These are phyloP conservation scores for Chymomyza amoena DNA, from an alignment of 2,888 invertebrate genomes.

Conservation along the genomic window DNA sequence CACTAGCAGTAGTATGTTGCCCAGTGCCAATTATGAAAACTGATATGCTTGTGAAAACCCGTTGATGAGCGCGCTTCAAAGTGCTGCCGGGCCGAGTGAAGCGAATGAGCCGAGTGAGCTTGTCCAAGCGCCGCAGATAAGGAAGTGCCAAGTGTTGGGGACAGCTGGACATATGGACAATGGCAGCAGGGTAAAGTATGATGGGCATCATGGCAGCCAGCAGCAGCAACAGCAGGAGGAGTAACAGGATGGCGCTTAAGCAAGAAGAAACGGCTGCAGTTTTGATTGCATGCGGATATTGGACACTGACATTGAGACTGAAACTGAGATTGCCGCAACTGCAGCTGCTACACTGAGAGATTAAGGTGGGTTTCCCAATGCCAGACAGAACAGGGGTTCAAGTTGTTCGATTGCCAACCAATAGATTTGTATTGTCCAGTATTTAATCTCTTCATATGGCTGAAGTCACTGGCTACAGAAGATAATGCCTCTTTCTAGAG, in stretches of 20 bases:
- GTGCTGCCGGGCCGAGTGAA: conserved; percentile 21
- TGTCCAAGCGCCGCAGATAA: conserved; percentile 31
- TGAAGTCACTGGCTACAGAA: too few relatives aligned
- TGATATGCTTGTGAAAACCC: conserved; percentile 71
- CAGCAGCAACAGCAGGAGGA: background rate
- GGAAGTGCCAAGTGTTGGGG: conserved; percentile 23
- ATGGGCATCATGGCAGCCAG: background rate
- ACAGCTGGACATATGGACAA: conserved; percentile 15
- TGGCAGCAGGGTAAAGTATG: background rate
- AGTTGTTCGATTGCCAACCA: too few relatives aligned
- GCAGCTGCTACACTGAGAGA: background rate
- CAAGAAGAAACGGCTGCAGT: conserved; percentile 50
- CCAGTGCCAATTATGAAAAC: conserved; percentile 63
- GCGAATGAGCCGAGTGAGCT: background rate
- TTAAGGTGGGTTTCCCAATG: background rate
- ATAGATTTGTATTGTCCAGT: too few relatives aligned
- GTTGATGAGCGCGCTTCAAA: conserved; percentile 70
- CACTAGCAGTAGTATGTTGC: too few relatives aligned
- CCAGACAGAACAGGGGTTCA: too few relatives aligned
- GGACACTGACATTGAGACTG: conserved; percentile 51
- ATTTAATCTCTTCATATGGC: too few relatives aligned
- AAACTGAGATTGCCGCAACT: background rate
- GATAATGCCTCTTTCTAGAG: too few relatives aligned
- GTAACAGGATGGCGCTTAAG: conserved; percentile 44
- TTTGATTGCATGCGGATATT: conserved; percentile 67